Evolutionary conservation across 1,140 invertebrate species (phyloP).

Genomic region (Megathymus violae): DNA sequence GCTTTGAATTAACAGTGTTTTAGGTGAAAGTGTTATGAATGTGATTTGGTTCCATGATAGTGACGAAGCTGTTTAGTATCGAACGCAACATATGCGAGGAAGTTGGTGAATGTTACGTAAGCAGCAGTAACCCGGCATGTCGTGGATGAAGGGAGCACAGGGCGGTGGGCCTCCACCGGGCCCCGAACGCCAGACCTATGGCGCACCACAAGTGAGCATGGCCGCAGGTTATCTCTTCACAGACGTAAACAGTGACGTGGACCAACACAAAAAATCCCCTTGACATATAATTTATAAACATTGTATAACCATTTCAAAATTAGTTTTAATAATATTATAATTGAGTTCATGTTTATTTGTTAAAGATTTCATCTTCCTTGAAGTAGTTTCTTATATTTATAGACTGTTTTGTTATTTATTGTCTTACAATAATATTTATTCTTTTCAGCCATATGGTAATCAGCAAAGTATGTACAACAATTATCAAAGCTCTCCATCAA

Average conservation of each 20-base stretch:
- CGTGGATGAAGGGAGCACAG: conserved; percentile 78
- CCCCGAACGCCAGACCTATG: conserved; percentile 56
- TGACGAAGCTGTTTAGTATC: conserved; percentile 71
- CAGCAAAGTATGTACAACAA: conserved; percentile 69
- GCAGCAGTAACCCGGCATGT: conserved; percentile 68
- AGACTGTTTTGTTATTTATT: not conserved
- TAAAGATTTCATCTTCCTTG: too few relatives aligned
- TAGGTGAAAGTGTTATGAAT: conserved; percentile 71
- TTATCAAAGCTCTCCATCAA: conserved; percentile 51
- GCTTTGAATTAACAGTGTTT: conserved; percentile 28
- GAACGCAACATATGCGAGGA: conserved; percentile 70
- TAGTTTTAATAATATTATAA: not conserved
- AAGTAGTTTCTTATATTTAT: too few relatives aligned
- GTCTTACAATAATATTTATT: not conserved
- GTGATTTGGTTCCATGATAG: conserved; percentile 66
- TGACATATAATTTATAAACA: conserved; percentile 50
- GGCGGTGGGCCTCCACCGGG: conserved; percentile 60
- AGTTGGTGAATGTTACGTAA: conserved; percentile 78
- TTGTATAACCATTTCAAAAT: not conserved
- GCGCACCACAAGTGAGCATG: conserved; percentile 59
- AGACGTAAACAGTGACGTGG: conserved; percentile 78
- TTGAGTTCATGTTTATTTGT: too few relatives aligned
- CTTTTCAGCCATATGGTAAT: conserved; percentile 68
- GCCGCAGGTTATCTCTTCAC: conserved; percentile 56
- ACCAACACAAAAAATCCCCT: conserved; percentile 37